These are phyloP conservation scores for Heliconius melpomene DNA, from an alignment of 1,140 invertebrate species.

Conservation along the genomic window DNA sequence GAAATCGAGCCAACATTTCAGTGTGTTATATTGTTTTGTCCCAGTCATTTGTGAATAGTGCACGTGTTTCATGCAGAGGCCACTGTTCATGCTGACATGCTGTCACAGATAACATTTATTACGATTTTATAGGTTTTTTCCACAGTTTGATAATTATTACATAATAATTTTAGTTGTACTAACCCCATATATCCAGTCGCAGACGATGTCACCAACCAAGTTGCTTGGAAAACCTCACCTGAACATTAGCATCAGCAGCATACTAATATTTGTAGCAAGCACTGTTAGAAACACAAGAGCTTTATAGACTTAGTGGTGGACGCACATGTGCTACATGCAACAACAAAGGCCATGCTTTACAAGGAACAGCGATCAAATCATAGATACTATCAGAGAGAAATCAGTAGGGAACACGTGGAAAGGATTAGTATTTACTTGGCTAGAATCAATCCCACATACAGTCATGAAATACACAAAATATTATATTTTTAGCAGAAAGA, in stretches of 20 bases:
- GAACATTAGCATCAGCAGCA: conserved; percentile 19
- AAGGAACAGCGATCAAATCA: conserved; percentile 63
- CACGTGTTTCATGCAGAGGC: conserved; percentile 72
- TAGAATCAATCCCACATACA: conserved; percentile 67
- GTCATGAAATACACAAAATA: conserved; percentile 73
- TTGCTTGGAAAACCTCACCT: conserved; percentile 24
- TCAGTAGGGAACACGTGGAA: conserved; percentile 63
- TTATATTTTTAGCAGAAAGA: conserved; percentile 73
- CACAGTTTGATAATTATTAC: not conserved
- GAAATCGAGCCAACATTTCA: conserved; percentile 54
- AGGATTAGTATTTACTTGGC: conserved; percentile 64
- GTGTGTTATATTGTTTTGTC: conserved; percentile 46
- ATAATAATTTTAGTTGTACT: conserved; percentile 34
- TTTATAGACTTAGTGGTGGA: conserved; percentile 34
- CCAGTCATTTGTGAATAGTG: conserved; percentile 58
- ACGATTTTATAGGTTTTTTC: conserved; percentile 5
- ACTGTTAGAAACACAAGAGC: conserved; percentile 32
- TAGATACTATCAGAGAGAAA: conserved; percentile 64
- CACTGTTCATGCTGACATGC: conserved; percentile 57
- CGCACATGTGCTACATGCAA: conserved; percentile 63
- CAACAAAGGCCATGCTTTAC: conserved; percentile 67
- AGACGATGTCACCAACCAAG: conserved; percentile 10
- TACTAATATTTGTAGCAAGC: conserved; percentile 37
- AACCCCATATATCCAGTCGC: conserved; percentile 39
- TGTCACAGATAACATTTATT: conserved; percentile 31